Evolutionary conservation across 2,113 vertebrate genomes (phyloP).

Genomic region (Sminthopsis crassicaudata): DNA sequence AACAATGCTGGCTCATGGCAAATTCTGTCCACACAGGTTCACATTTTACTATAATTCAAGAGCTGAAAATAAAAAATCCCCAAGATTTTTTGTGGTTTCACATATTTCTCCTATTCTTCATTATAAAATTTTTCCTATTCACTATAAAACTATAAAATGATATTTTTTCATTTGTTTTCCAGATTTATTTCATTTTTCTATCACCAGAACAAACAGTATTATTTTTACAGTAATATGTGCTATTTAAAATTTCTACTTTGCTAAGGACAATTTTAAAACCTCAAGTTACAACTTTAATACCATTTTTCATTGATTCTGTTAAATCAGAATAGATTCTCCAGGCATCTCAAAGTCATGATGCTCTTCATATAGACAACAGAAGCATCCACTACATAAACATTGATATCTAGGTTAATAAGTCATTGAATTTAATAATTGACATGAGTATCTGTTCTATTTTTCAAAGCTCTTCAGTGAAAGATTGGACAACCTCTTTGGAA

Average conservation of each 20-base stretch:
- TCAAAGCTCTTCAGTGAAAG: neutral
- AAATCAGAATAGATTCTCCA: neutral
- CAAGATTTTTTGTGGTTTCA: constrained; percentile 38
- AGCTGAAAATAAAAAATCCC: constrained; percentile 53
- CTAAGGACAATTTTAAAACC: neutral
- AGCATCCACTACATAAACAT: neutral
- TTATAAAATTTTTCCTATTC: neutral
- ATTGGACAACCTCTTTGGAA: neutral
- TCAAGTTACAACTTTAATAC: constrained; percentile 1
- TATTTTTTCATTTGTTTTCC: neutral
- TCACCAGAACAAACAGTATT: neutral
- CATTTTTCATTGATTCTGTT: constrained; percentile 15
- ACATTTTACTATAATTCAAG: constrained; percentile 58
- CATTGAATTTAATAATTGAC: neutral
- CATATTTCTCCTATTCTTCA: neutral
- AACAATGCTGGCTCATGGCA: constrained; percentile 67
- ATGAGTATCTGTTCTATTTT: neutral
- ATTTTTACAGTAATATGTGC: neutral
- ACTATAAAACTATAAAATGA: neutral
- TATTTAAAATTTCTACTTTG: neutral
- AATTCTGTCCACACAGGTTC: constrained; percentile 66
- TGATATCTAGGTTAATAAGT: neutral
- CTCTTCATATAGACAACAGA: neutral
- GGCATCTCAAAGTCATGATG: neutral
- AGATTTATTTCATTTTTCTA: neutral